Evolutionary conservation across 2,113 vertebrate species (phyloP), one percentile per base, ranked within the genome.

Genomic region (Tichodroma muraria): DNA sequence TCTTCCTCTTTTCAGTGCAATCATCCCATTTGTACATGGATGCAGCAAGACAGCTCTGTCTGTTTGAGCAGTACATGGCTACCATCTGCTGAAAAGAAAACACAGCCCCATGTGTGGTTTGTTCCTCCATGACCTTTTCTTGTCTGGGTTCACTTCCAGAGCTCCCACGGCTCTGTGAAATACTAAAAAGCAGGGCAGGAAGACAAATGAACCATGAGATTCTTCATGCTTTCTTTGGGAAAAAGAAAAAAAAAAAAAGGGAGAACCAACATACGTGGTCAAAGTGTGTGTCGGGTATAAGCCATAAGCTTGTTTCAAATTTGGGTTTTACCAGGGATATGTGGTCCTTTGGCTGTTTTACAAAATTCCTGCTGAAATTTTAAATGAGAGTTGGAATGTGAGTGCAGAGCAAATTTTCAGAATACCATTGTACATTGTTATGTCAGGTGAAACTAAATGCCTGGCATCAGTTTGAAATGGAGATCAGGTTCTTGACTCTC

Each of bases 81-180:
- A 19, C 84, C 94, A 85, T 82, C 89, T 93, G 94, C 79, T 76
- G 59, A 56, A 45, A 64, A 75, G 24, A 45, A n/a, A 79, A 45
- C 5, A 3, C 44, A 50, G 65, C 69, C 83, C 77, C 77, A 72
- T 11, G 56, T 64, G 85, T 35, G 45, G 52, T 72, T 75, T 77
- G 56, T 24, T 92, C 80, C 72, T 81, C 53, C 92, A 68, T 15
- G 69, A 94, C 77, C 88, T 93, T 79, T 64, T 13, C 85, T 56
- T 31, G 3, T 8, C 42, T 72, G 78, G 37, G 7, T 82, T 81
- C 89, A 61, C 25, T 61, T 40, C 83, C 86, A 93, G 77, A 92
- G 61, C 65, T 80, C 50, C 57, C 28, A 56, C 0, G 4, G 70
- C 71, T 70, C 71, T 3, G 6, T 3, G 15, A 3, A 83, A 52